phyloP scores from a whole-genome alignment of 2,888 invertebrate species.

The Matsumyia berberina region DNA sequence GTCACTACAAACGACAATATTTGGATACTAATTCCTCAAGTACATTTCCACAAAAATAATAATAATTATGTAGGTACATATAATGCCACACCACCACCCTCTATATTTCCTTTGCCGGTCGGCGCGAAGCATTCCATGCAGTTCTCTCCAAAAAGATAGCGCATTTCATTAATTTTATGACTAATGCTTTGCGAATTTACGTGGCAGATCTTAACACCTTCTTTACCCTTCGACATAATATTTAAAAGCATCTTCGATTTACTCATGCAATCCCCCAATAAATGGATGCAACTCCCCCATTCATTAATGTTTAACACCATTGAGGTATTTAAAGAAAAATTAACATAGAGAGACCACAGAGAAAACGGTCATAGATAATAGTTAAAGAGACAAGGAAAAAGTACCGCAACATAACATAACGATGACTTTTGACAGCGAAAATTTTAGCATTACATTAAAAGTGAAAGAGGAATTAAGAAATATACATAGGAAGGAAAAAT shows the following conservation, averaged over 20 bases:
- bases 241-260: conserved; percentile 1
- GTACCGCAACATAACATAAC: not conserved
- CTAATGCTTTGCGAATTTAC: conserved; percentile 1
- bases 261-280: conserved; percentile 4
- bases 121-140: conserved; percentile 1
- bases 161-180: conserved; percentile 15
- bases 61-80: too few relatives aligned
- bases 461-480: too few relatives aligned
- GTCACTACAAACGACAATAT: not conserved
- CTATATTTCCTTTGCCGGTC: not conserved
- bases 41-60: not conserved
- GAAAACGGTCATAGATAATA: not conserved
- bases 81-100: conserved; percentile 1
- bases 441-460: too few relatives aligned
- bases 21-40: conserved; percentile 5
- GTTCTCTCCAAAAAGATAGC: conserved; percentile 8
- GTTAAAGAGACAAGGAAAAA: not conserved
- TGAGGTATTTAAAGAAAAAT: too few relatives aligned
- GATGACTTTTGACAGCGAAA: not conserved
- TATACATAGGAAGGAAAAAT: too few relatives aligned
- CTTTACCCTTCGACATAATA: not conserved
- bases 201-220: not conserved
- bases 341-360: too few relatives aligned
- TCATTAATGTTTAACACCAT: not conserved
- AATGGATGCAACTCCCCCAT: conserved; percentile 3